Evolutionary conservation across 2,113 vertebrate genomes (phyloP), one percentile per base, ranked within the genome.

Genomic region (Malaclemys terrapin): DNA sequence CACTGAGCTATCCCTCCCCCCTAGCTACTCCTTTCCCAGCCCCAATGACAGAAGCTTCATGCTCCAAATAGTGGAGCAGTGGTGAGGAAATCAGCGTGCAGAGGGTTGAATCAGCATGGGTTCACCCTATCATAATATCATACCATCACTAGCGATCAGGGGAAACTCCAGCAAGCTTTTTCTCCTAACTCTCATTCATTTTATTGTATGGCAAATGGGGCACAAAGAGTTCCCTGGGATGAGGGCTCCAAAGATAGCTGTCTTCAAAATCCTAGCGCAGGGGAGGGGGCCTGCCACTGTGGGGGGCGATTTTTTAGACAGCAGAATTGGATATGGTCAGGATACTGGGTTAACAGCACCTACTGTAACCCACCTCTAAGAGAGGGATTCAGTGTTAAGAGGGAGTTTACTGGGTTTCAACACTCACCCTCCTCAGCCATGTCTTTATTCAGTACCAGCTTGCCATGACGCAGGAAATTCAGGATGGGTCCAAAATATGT

Each of bases 401-500:
- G 3, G 13, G 75, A 96, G 24, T 57, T 38, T 87, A 90, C 84
- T 88, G 72, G 89, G 49, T 53, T 94, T 52, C 62, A 80, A 69
- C 13, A 97, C 98, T 98, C 92, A 99, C 99, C 99, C 98, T 99
- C 99, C 97, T 99, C 99, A 42, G 99, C 99, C 97, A 99, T 98
- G 95, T 99, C 99, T 98, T 99, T 99, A 98, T 99, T 99, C 98
- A 99, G 98, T 84, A 99, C 99, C 97, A 99, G 98, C 91, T 99
- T 99, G 82, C 99, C 99, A 52, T 99, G 99, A 82, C 99, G 98
- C 82, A 99, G 97, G 96, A 99, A 99, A 98, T 99, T 99, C 93
- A 99, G 98, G 96, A 99, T 99, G 80, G 99, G 99, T n/a, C 99
- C 99, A 80, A 99, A 99, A 97, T 99, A 99, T 88, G 99, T 99